Evolutionary conservation across 1,140 invertebrate genomes (phyloP), one percentile per base, ranked within the genome.

Genomic region (Drosophila busckii): DNA sequence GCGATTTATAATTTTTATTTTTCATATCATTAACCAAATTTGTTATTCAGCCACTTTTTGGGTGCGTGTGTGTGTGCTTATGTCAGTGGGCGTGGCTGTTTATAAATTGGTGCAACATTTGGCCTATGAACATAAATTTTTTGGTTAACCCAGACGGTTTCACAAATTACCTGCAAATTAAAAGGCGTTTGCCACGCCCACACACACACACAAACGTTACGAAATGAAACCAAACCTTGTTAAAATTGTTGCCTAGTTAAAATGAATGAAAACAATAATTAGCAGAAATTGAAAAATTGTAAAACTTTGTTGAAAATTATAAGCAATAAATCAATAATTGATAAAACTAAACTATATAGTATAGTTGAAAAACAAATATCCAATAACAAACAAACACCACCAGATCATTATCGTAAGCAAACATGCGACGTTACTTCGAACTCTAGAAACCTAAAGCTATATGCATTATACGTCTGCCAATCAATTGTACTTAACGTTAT

Each of bases 101-200:
- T 29, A 19, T 28, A 52, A 68, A 80, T 78, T 78, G 71, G 67
- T 78, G 73, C 67, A 80, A 63, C 59, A 78, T 80, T 80, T 64
- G 75, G 71, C 71, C 66, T 50, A 62, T n/a, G n/a, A n/a, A n/a
- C n/a, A n/a, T n/a, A n/a, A n/a, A n/a, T n/a, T n/a, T n/a, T n/a
- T n/a, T n/a, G n/a, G n/a, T n/a, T n/a, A n/a, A 73, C 80, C 68
- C 73, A 84, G 65, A 73, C n/a, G 80, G 80, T 84, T 84, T 84
- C 80, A 84, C 68, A 84, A 80, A 78, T 80, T 45, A 84, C 80
- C 80, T 84, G 80, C 80, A 66, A 73, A 83, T 40, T 20, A 12
- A 32, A 42, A 66, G 54, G 6, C 3, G 6, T 8, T 29, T 9
- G 20, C 15, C 20, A n/a, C 10, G n/a, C n/a, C n/a, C n/a, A n/a